Evolutionary conservation across 2,888 invertebrate species (phyloP), one percentile per base, ranked within the genome.

Genomic region (Xanthorhoe spadicearia): DNA sequence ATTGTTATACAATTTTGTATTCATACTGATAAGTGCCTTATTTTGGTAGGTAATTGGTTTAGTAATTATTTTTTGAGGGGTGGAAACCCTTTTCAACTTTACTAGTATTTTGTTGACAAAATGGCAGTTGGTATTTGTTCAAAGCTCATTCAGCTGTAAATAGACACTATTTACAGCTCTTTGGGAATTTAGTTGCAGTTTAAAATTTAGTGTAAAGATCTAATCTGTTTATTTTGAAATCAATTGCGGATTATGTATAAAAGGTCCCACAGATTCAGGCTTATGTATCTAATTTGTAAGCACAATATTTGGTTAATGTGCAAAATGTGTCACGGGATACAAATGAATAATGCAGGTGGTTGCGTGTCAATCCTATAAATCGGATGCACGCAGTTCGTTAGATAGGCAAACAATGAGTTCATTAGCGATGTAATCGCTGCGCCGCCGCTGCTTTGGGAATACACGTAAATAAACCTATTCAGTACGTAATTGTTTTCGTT

Each of bases 371-470:
- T 69, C 66, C 68, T 66, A 71, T 70, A 66, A 72, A 83, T 83
- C 83, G 78, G 78, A 74, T 78, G 79, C 75, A 78, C 77, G 81
- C 83, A 84, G 88, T 90, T 92, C 91, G 89, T 92, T 92, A 92
- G 88, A 87, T 83, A 82, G 82, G 79, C 87, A 90, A 92, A 92
- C 90, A 91, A 90, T 89, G 86, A 86, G 84, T 92, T 92, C 91
- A 92, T 92, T 92, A 92, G 89, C 79, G 85, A 78, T 84, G 84
- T 89, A 92, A 92, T 90, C 84, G 87, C 77, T 83, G 87, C 79
- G 85, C 86, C 82, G 80, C 83, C 81, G 79, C 81, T 82, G 76
- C 77, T 67, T 57, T 66, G 66, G 66, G 61, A 64, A 61, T 63
- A 62, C 49, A 57, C 63, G 57, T 50, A 61, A 66, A 62, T 63